Percentiles rank a stretch among this genome's conserved stretches.
Conservation (phyloP, 1,140 invertebrate genomes). For the Pogonomyrmex californicus region DNA sequence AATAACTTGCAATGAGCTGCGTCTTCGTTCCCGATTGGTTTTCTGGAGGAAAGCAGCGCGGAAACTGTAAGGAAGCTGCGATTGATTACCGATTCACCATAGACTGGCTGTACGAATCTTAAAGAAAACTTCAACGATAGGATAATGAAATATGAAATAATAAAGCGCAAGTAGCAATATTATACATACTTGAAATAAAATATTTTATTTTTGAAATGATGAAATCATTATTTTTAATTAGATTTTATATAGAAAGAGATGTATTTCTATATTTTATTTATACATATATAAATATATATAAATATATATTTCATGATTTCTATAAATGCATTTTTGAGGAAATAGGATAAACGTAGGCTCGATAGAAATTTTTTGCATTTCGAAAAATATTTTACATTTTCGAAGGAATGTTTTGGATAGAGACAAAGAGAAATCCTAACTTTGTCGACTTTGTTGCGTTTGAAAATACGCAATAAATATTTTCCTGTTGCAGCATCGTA, state of each 20-base stretch:
- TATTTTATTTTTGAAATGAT: background rate
- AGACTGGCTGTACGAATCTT: background rate
- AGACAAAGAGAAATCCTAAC: constrained; percentile 6
- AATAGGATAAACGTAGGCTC: background rate
- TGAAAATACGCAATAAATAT: constrained; percentile 17
- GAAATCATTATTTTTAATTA: background rate
- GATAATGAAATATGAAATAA: constrained; percentile 21
- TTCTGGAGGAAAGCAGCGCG: constrained; percentile 26
- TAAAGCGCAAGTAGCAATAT: background rate
- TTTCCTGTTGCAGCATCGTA: constrained; percentile 14
- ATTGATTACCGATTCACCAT: constrained; percentile 56
- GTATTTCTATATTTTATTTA: background rate
- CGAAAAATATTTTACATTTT: background rate
- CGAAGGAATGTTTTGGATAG: background rate
- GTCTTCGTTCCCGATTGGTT: constrained; percentile 37
- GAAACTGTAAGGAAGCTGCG: constrained; percentile 36
- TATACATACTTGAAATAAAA: background rate
- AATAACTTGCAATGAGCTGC: constrained; percentile 40
- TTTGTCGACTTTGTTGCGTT: background rate
- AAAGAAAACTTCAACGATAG: background rate
- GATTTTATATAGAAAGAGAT: background rate
- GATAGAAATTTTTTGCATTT: background rate
- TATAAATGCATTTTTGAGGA: background rate
- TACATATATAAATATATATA: background rate
- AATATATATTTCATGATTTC: constrained; percentile 3